Base-by-base conservation (phyloP, 2,888 invertebrate genomes). In the Omphaloscelis lunosa region DNA sequence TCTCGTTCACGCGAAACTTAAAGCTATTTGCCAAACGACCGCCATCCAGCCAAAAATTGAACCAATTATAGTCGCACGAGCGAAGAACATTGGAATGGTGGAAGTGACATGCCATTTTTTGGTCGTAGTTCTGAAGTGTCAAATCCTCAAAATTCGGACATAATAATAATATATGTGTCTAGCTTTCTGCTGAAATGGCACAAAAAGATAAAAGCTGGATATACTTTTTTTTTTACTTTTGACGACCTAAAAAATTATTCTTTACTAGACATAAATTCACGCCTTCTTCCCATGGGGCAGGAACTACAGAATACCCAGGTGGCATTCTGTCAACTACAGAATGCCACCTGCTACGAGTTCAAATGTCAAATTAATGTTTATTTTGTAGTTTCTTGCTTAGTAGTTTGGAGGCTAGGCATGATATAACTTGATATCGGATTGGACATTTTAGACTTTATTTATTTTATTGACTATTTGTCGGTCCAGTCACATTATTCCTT, bases 21-120 rank as follows among this genome's bases (percentile, higher is more conserved):
- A 88, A 90, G 90, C 90, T 81, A 91, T 91, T 91, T 91, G 89
- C 88, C 89, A 89, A 90, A 91, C 90, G 90, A 89, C 88, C 86
- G 84, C 87, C 83, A 87, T 86, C 84, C 72, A 67, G 76, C 87
- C 90, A 91, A 90, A 91, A 91, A 91, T 89, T 89, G 83, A 76
- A 77, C 84, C 90, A 89, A 90, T 90, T 90, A 90, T 86, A 59
- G 82, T 76, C 84, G 87, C 79, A 83, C 82, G 77, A 69, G 71
- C 71, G 61, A 77, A 78, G 75, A 82, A 68, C 73, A 63, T 75
- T 69, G n/a, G 9, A 61, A n/a, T 45, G 6, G 11, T 65, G 78
- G 80, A 84, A 84, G 86, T 63, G 84, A 27, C 45, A 75, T 58
- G 20, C 0, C 1, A 51, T 56, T 63, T 67, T 48, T 59, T 56